Percentiles rank a stretch among this genome's conserved stretches.
These are phyloP conservation scores for Schmidtea mediterranea DNA, from an alignment of 1,140 invertebrate species.

Conservation along the genomic window DNA sequence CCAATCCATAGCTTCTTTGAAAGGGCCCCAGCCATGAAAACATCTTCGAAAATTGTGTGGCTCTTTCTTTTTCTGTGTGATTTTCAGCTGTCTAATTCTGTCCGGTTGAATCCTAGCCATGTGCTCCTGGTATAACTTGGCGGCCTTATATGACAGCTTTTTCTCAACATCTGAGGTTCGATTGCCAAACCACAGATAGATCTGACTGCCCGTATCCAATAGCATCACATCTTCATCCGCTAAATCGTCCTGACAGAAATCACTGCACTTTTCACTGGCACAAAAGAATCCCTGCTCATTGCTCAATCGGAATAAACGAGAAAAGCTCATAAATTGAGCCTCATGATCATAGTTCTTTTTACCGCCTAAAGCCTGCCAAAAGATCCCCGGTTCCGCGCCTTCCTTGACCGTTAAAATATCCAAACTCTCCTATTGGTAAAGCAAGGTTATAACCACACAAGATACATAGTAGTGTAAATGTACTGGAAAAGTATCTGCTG, in stretches of 20 bases:
- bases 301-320: constrained; percentile 79
- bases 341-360: constrained; percentile 62
- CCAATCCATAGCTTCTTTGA: constrained; percentile 21
- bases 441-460: no score
- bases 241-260: constrained; percentile 97
- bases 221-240: constrained; percentile 99
- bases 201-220: constrained; percentile 81
- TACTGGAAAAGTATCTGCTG: constrained; percentile 26
- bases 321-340: constrained; percentile 72
- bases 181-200: constrained; percentile 86
- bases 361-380: constrained; percentile 78
- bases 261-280: constrained; percentile 92
- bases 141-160: constrained; percentile 88
- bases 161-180: constrained; percentile 91
- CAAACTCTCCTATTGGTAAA: constrained; percentile 30
- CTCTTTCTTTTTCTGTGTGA: constrained; percentile 89
- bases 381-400: constrained; percentile 92
- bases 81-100: constrained; percentile 57
- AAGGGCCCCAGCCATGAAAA: constrained; percentile 74
- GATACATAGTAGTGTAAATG: no score
- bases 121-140: constrained; percentile 91
- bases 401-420: constrained; percentile 39
- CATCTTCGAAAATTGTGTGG: constrained; percentile 76
- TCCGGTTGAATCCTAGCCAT: constrained; percentile 78
- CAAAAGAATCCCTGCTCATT: constrained; percentile 98